phyloP scores from a whole-genome alignment of 2,888 invertebrate species.

The Beris chalybata region DNA sequence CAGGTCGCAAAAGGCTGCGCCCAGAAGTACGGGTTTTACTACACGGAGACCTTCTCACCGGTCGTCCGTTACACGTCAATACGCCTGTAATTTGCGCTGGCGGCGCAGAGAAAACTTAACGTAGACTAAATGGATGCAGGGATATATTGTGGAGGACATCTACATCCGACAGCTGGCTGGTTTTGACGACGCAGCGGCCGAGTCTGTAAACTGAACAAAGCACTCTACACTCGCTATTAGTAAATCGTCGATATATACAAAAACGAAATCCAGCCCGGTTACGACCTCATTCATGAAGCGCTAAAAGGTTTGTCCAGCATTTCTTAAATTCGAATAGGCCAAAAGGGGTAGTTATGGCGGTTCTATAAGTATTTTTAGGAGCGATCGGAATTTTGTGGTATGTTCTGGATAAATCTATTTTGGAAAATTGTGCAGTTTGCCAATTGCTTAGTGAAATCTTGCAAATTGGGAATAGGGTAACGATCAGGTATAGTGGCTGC shows the following conservation, averaged over 20 bases:
- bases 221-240: background rate
- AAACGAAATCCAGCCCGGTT: too few species aligned
- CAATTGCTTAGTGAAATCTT: background rate
- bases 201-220: background rate
- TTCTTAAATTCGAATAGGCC: too few species aligned
- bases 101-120: background rate
- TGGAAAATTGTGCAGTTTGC: background rate
- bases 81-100: background rate
- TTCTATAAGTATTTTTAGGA: too few species aligned
- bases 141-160: background rate
- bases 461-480: constrained; percentile 18
- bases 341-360: too few species aligned
- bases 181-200: background rate
- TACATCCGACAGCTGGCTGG: background rate
- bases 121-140: background rate
- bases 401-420: background rate
- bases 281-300: too few species aligned
- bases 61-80: background rate
- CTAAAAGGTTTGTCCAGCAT: too few species aligned
- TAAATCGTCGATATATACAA: too few species aligned
- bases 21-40: background rate
- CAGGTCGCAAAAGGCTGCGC: background rate
- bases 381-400: background rate
- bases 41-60: background rate
- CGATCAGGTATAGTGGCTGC: constrained; percentile 19